Percentiles rank a stretch among this genome's conserved stretches.
These are phyloP conservation scores for Willowsia nigromaculata DNA, from an alignment of 2,888 invertebrate genomes.

Conservation along the genomic window DNA sequence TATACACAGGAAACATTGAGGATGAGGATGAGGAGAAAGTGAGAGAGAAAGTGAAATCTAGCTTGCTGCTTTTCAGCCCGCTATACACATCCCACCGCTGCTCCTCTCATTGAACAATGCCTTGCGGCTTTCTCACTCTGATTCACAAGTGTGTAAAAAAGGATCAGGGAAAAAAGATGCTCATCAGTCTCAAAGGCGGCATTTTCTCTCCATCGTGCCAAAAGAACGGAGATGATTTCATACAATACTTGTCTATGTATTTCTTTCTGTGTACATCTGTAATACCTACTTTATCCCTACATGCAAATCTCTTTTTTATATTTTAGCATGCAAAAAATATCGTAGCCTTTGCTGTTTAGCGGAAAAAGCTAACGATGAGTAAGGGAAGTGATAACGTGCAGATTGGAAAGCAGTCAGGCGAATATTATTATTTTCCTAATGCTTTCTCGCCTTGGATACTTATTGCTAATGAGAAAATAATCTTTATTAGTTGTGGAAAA, in stretches of 20 bases:
- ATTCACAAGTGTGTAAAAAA: neutral
- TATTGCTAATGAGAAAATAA: neutral
- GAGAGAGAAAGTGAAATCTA: neutral
- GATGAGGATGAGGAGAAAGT: neutral
- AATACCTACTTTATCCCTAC: neutral
- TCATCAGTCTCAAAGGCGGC: neutral
- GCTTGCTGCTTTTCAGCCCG: neutral
- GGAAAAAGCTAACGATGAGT: neutral
- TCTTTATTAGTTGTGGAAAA: neutral
- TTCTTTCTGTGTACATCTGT: neutral
- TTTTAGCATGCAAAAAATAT: neutral
- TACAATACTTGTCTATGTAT: neutral
- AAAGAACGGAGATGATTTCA: neutral
- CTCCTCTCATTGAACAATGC: neutral
- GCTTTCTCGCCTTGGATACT: neutral
- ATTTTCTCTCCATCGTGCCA: neutral
- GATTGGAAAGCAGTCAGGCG: neutral
- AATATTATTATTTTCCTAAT: neutral
- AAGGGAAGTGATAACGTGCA: neutral
- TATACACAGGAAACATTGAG: neutral
- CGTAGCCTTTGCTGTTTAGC: neutral
- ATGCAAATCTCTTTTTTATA: neutral
- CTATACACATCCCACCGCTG: too few species aligned
- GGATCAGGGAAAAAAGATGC: conserved; percentile 1
- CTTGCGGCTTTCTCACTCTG: conserved; percentile 25